Conservation (phyloP, 92 coral and sea anemone genomes). For the Meandrina meandrites region DNA sequence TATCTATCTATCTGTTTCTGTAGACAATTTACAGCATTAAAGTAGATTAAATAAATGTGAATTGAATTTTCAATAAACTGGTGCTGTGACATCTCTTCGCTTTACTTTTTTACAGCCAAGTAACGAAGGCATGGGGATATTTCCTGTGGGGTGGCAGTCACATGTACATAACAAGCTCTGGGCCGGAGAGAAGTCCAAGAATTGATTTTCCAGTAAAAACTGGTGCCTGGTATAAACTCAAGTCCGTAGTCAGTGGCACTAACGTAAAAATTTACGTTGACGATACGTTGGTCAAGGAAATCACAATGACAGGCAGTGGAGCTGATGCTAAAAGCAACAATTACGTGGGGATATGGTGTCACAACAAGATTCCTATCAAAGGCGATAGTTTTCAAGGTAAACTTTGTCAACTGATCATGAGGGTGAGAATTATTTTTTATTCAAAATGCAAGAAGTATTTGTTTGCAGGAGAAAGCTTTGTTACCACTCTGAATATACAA, state of each 20-base stretch:
- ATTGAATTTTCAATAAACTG: too few species aligned
- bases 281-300: background rate
- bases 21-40: too few species aligned
- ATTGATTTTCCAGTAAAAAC: conserved; percentile 28
- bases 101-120: conserved; percentile 31
- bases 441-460: too few species aligned
- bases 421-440: too few species aligned
- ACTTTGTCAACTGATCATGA: too few species aligned
- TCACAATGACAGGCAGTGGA: background rate
- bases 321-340: background rate
- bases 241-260: conserved; percentile 50
- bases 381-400: background rate
- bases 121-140: conserved; percentile 65
- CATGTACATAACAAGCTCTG: conserved; percentile 32
- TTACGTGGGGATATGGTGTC: background rate
- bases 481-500: too few species aligned
- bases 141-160: background rate
- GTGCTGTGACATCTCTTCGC: too few species aligned
- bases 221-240: conserved; percentile 42
- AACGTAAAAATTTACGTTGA: conserved; percentile 27
- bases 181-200: conserved; percentile 39
- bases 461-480: too few species aligned
- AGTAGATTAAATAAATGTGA: too few species aligned
- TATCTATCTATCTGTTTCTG: too few species aligned
- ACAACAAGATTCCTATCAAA: background rate